Conservation (phyloP, 53 echinoderm and acorn worm genomes). For the Henricia sp. region DNA sequence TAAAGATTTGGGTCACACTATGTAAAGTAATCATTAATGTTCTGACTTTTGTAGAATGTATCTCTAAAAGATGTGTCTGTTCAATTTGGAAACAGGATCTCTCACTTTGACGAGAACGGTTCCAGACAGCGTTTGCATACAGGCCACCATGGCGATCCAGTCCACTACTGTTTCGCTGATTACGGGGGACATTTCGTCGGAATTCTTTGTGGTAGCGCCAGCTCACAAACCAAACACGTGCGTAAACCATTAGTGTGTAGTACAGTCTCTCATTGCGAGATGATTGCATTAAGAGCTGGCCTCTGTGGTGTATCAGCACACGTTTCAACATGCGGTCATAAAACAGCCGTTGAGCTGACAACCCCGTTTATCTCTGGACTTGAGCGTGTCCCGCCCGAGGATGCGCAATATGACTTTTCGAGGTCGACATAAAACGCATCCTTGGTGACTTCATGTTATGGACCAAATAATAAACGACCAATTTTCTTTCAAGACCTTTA, state of each 20-base stretch:
- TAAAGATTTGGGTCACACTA: too few species aligned
- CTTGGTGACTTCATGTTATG: too few species aligned
- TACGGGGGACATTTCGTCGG: not conserved
- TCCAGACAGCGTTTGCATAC: too few species aligned
- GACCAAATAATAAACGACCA: too few species aligned
- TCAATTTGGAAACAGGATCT: too few species aligned
- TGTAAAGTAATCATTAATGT: too few species aligned
- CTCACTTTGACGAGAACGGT: too few species aligned
- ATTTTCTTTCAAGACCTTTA: too few species aligned
- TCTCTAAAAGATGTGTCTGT: too few species aligned
- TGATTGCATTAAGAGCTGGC: not conserved
- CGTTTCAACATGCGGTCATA: not conserved
- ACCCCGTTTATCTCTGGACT: constrained; percentile 20
- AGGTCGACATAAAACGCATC: constrained; percentile 42
- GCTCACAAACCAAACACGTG: not conserved
- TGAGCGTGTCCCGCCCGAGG: not conserved
- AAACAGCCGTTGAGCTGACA: constrained; percentile 32
- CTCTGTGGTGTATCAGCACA: too few species aligned
- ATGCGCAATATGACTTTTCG: not conserved
- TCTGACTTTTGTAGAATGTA: too few species aligned
- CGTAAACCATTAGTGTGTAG: constrained; percentile 2
- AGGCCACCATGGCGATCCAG: not conserved
- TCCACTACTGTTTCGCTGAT: not conserved
- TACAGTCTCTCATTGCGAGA: not conserved
- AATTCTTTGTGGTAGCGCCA: not conserved